Conservation (phyloP, 2,888 invertebrate species). For the Sabellastarte sp. region DNA sequence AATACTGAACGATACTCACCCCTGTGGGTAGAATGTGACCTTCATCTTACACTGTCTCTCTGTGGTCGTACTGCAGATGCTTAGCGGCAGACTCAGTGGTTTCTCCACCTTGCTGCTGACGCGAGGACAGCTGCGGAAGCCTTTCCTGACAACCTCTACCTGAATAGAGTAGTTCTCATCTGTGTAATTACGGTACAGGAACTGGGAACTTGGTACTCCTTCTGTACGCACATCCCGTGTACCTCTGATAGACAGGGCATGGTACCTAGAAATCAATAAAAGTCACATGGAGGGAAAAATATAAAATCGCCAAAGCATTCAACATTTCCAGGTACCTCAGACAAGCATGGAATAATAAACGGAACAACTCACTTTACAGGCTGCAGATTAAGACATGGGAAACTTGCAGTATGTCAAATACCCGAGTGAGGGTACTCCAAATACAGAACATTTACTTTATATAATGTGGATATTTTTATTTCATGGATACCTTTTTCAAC, state of each 20-base stretch:
- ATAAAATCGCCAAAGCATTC: too few relatives aligned
- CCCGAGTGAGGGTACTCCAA: too few relatives aligned
- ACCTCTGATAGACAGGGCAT: conserved; percentile 53
- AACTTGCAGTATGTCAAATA: too few relatives aligned
- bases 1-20: too few relatives aligned
- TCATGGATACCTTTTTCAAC: too few relatives aligned
- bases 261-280: conserved; percentile 41
- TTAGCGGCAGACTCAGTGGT: conserved; percentile 25
- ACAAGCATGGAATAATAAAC: too few relatives aligned
- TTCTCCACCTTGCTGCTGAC: conserved; percentile 30
- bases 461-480: too few relatives aligned
- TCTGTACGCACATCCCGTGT: conserved; percentile 6
- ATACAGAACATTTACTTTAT: too few relatives aligned
- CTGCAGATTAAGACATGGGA: too few relatives aligned
- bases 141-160: conserved; percentile 27
- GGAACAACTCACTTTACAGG: too few relatives aligned
- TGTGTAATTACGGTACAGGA: conserved; percentile 58
- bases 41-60: conserved; percentile 30
- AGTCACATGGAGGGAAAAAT: too few relatives aligned
- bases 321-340: too few relatives aligned
- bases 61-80: conserved; percentile 23
- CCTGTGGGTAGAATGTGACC: conserved; percentile 9
- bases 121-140: conserved; percentile 26
- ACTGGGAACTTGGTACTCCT: conserved; percentile 37
- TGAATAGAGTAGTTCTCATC: conserved; percentile 39